Base-by-base conservation (phyloP, 1,140 invertebrate genomes). In the Ceratitis capitata region DNA sequence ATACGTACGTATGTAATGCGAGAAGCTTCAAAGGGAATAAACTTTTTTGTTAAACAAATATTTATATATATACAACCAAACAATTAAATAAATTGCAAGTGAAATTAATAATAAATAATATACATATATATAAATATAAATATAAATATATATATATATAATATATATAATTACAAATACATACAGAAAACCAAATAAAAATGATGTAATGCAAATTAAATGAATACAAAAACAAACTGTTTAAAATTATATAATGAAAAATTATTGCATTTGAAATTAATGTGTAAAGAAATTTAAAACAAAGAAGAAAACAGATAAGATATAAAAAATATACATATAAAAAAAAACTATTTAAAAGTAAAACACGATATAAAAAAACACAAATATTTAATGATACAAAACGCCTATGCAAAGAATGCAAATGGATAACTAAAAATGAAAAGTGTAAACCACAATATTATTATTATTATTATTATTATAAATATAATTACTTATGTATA, bases 231-330 rank as follows among this genome's bases (percentile, higher is more conserved):
- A 56, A 16, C 29, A 74, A 85, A 84, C 87, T 85, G 87, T 83
- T 88, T 87, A 88, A 85, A 88, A 84, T 85, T 86, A 86, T 82
- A 87, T 87, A 78, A 89, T 86, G 87, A 88, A 89, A 87, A 85
- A 47, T 87, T 87, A 88, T 87, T 88, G 88, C 88, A 88, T 88
- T 88, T 88, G 87, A 88, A 88, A 87, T 87, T 87, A 88, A 87
- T 87, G 87, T 88, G 86, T 88, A 88, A 87, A 88, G 86, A 87
- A 87, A 87, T 56, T 61, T 74, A 85, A 85, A 26, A 85, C 53
- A 83, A 26, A 85, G 7, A 85, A 84, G 64, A 82, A 83, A 85
- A 56, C 35, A 85, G 39, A 61, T 82, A 85, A 85, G n/a, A n/a
- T n/a, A 86, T 88, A 89, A 82, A 82, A 61, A 82, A 82, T 82